A percentile compares a stretch with the other conserved stretches of the same genome.
phyloP scores from a whole-genome alignment of 1,140 invertebrate genomes.

The Drosophila kepulauana region DNA sequence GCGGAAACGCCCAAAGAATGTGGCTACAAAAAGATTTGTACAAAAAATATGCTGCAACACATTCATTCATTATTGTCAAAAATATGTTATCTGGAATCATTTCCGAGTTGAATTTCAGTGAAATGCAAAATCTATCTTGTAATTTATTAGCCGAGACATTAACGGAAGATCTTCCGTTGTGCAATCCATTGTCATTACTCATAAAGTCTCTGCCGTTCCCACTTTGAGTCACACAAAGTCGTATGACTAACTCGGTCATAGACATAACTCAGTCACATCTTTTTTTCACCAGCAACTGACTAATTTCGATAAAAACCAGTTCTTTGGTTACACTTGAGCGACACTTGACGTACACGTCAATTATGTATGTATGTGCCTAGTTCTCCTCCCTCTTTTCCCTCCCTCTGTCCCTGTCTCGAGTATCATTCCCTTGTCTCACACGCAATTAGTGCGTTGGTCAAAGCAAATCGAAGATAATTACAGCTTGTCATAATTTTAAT shows the following conservation, averaged over 20 bases:
- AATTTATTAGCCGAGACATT: background rate
- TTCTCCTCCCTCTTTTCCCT: background rate
- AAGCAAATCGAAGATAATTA: slow-evolving; percentile 84
- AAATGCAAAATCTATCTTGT: background rate
- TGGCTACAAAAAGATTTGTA: background rate
- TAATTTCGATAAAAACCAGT: slow-evolving; percentile 43
- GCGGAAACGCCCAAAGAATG: background rate
- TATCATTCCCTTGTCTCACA: slow-evolving; percentile 55
- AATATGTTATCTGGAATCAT: background rate
- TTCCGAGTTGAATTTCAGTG: background rate
- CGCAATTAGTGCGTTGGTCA: slow-evolving; percentile 78
- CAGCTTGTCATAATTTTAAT: slow-evolving; percentile 84
- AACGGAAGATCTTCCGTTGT: slow-evolving; percentile 21
- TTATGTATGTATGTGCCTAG: slow-evolving; percentile 6
- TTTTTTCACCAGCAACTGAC: slow-evolving; percentile 15
- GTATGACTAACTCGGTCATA: slow-evolving; percentile 29
- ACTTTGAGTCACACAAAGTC: slow-evolving; percentile 25
- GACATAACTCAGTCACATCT: slow-evolving; percentile 26
- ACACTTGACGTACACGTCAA: slow-evolving; percentile 45
- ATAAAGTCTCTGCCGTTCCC: slow-evolving; percentile 16
- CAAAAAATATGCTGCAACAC: background rate
- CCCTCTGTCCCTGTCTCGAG: slow-evolving; percentile 1
- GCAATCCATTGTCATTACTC: slow-evolving; percentile 40
- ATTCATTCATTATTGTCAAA: background rate
- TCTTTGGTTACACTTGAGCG: slow-evolving; percentile 43